Base-by-base conservation (phyloP, 2,888 invertebrate genomes). In the Taenaris catops region DNA sequence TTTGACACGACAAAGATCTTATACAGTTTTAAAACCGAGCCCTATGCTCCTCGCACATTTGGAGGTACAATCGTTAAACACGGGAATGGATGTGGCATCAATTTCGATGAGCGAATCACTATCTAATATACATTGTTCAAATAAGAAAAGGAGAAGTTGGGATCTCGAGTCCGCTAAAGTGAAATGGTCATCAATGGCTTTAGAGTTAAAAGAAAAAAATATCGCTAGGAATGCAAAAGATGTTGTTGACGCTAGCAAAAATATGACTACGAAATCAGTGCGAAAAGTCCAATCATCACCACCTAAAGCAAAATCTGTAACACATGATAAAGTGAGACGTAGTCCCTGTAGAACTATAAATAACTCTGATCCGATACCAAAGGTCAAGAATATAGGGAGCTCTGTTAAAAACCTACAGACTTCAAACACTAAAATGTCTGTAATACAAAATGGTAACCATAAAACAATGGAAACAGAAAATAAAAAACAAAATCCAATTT, bases 11-110 rank as follows among this genome's bases (percentile, higher is more conserved):
- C 93, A 93, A 55, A 91, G 92, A 42, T 96, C 96, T 0, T 96
- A 95, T 57, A 93, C 93, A 0, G 69, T 96, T 25, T 91, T 94
- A 0, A 83, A 89, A 9, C 95, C 96, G 0, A 94, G 95, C 56
- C 93, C 94, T 0, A 90, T 91, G 44, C 84, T 96, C 4, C 59
- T 92, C 10, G 91, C 91, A 4, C 90, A 91, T 54, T 72, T 92
- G 25, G 87, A 90, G 61, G 80, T 87, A 44, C 86, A 83, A 43
- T 80, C 86, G 1, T 39, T 78, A 6, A 79, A 58, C 27, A 83
- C 78, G 6, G 88, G 88, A 8, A 63, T 87, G 10, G 87, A 86
- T 27, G 65, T 88, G 48, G 71, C 57, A 16, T 70, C 72, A n/a
- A 83, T 87, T 46, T 88, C 88, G 1, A 87, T 87, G 87, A 87